A percentile compares a stretch with the other conserved stretches of the same genome.
phyloP scores from a whole-genome alignment of 2,113 vertebrate genomes.

The Condylura cristata region DNA sequence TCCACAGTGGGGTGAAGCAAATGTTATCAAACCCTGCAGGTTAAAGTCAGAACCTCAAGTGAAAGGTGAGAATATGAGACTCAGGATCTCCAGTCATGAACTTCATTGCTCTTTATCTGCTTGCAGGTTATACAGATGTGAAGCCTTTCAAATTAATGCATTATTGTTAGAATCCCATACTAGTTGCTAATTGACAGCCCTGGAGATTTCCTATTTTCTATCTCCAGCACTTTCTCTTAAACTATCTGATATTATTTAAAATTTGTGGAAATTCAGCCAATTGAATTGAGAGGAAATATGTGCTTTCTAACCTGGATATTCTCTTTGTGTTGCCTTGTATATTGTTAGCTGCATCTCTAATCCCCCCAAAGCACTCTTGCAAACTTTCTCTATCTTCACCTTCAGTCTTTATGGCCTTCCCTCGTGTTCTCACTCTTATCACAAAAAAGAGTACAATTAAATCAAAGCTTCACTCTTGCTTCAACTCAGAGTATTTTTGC shows the following conservation, averaged over 20 bases:
- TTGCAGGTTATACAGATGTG: background rate
- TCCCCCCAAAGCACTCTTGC: background rate
- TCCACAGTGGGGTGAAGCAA: background rate
- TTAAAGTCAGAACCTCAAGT: background rate
- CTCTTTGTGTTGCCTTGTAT: background rate
- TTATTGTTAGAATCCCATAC: background rate
- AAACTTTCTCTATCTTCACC: background rate
- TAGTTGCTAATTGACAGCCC: background rate
- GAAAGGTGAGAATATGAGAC: background rate
- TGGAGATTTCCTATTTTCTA: background rate
- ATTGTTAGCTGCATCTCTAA: background rate
- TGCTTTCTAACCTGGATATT: background rate
- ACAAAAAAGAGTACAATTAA: background rate
- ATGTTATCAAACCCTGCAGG: background rate
- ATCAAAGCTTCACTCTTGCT: background rate
- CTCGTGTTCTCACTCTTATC: background rate
- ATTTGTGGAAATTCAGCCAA: background rate
- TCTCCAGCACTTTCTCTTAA: background rate
- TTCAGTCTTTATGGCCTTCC: background rate
- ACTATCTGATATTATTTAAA: background rate
- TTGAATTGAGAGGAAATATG: background rate
- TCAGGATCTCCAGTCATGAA: background rate
- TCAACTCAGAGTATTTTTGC: background rate
- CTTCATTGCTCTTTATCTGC: background rate
- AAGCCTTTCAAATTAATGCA: background rate